A percentile compares a stretch with the other conserved stretches of the same genome.
Evolutionary conservation across 2,888 invertebrate species (phyloP).

Genomic region (Invenusta paracnida): DNA sequence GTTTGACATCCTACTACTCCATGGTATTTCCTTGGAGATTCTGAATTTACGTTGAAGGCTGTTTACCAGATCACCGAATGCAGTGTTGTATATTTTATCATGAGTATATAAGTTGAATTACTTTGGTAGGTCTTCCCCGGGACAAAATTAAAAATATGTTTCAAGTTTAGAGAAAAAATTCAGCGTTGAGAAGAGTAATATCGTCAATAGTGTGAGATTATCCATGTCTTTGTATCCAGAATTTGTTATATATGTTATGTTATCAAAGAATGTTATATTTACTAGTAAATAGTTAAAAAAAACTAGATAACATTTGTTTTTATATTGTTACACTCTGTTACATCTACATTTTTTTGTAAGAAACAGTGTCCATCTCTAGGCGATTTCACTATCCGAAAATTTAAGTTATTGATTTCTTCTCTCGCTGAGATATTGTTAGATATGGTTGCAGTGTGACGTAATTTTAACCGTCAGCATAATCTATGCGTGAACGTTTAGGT

Average conservation of each 20-base stretch:
- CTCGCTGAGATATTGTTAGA: background rate
- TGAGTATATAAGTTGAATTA: background rate
- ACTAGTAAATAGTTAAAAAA: no score
- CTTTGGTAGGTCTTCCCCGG: background rate
- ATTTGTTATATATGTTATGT: no score
- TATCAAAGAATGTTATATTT: no score
- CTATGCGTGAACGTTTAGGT: background rate
- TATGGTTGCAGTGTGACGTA: background rate
- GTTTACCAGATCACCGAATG: background rate
- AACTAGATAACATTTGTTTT: no score
- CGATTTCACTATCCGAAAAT: background rate
- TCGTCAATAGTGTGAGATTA: background rate
- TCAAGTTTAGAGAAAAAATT: background rate
- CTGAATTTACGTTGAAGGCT: background rate
- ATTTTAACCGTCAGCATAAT: background rate
- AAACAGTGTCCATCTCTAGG: background rate
- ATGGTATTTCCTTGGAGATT: background rate
- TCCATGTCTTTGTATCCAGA: no score
- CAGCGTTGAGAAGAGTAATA: background rate
- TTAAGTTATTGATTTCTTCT: no score
- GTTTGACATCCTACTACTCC: background rate
- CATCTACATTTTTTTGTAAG: no score
- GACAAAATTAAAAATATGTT: background rate
- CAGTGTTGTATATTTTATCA: background rate
- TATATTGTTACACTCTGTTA: no score